These are phyloP conservation scores for Himalopsyche kuldschensis DNA, from an alignment of 2,888 invertebrate species.

Conservation along the genomic window DNA sequence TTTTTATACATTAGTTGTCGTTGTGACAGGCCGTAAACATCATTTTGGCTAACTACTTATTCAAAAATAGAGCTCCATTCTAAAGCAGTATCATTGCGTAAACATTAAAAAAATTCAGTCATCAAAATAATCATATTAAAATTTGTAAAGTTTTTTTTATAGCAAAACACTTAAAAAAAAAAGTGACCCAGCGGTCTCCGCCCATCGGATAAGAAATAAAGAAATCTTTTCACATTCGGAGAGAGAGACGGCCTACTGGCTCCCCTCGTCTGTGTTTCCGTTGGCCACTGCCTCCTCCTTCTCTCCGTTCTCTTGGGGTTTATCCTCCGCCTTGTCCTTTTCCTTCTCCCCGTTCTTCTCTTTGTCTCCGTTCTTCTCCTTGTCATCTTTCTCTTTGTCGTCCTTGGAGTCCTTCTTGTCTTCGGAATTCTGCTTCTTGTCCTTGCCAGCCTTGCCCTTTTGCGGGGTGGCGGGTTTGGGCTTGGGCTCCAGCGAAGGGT, in stretches of 20 bases:
- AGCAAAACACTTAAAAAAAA: constrained; percentile 23
- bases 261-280: constrained; percentile 60
- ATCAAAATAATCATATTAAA: constrained; percentile 10
- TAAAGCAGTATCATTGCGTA: constrained; percentile 13
- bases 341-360: constrained; percentile 49
- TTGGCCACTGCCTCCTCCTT: constrained; percentile 56
- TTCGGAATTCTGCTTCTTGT: constrained; percentile 71
- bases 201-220: constrained; percentile 36
- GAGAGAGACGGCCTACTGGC: constrained; percentile 26
- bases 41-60: constrained; percentile 24
- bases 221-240: constrained; percentile 20
- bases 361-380: constrained; percentile 57
- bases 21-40: constrained; percentile 30
- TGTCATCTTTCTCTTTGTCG: constrained; percentile 57
- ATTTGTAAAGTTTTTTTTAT: constrained; percentile 8
- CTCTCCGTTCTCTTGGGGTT: constrained; percentile 50
- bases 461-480: constrained; percentile 79
- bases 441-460: constrained; percentile 72
- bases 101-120: constrained; percentile 12
- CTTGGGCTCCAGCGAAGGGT: constrained; percentile 77
- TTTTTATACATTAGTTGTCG: constrained; percentile 28
- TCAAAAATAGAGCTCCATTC: constrained; percentile 11
- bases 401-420: constrained; percentile 64
- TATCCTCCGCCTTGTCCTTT: constrained; percentile 36
- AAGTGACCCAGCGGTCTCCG: constrained; percentile 25